Evolutionary conservation across 2,113 vertebrate genomes (phyloP).

Genomic region (Psilopsiagon aurifrons): DNA sequence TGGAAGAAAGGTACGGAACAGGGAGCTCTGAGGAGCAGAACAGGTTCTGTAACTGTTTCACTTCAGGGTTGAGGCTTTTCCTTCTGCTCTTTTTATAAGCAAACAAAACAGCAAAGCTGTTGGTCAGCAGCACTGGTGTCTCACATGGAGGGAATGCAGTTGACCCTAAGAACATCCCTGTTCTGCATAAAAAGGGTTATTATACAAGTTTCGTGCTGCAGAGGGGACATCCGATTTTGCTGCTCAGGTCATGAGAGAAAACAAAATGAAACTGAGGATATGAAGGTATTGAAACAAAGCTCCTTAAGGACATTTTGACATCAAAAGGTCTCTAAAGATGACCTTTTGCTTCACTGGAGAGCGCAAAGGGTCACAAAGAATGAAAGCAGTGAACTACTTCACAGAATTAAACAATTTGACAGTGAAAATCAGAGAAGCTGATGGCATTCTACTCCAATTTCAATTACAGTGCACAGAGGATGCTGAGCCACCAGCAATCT

Average conservation of each 20-base stretch:
- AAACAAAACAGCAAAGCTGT: neutral
- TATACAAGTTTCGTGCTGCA: neutral
- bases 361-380: neutral
- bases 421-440: neutral
- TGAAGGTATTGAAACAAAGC: neutral
- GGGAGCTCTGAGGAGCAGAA: neutral
- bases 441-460: neutral
- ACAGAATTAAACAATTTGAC: neutral
- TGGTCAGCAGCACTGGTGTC: neutral
- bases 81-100: neutral
- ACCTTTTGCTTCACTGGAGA: neutral
- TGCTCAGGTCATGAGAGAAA: neutral
- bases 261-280: neutral
- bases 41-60: neutral
- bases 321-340: neutral
- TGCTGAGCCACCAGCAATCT: neutral
- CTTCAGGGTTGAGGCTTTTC: neutral
- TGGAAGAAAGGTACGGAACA: neutral
- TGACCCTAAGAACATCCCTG: neutral
- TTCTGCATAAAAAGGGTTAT: neutral
- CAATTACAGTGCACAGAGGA: neutral
- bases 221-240: neutral
- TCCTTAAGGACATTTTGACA: neutral
- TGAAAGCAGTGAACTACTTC: neutral
- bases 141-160: fast-evolving